Evolutionary conservation across 2,888 invertebrate species (phyloP).

Genomic region (Zygogramma bicolorata): DNA sequence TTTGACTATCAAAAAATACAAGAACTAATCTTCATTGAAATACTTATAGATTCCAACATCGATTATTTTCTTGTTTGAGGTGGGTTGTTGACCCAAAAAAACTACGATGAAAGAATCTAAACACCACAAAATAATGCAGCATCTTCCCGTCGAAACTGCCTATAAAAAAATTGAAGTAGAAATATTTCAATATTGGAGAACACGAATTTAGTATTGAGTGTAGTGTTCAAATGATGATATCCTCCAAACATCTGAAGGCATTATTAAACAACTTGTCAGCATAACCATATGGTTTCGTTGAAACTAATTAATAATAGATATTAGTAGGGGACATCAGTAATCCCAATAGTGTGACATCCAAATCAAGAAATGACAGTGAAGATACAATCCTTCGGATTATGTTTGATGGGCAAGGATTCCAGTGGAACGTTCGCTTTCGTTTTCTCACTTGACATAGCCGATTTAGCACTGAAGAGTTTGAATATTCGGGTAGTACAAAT

Average conservation of each 20-base stretch:
- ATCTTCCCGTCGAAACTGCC: too few relatives aligned
- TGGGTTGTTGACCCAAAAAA: too few relatives aligned
- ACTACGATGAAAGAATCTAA: too few relatives aligned
- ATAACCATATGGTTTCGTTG: slow-evolving; percentile 12
- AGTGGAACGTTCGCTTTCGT: slow-evolving; percentile 28
- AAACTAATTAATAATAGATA: slow-evolving; percentile 47
- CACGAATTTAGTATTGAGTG: too few relatives aligned
- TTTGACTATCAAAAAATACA: too few relatives aligned
- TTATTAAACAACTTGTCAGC: neutral
- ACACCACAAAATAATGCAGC: too few relatives aligned
- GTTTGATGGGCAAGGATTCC: slow-evolving; percentile 48
- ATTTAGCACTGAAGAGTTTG: slow-evolving; percentile 9
- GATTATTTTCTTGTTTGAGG: too few relatives aligned
- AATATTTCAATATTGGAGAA: neutral
- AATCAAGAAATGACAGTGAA: slow-evolving; percentile 56
- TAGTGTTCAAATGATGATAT: neutral
- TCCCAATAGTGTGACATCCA: slow-evolving; percentile 47
- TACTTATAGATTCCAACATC: too few relatives aligned
- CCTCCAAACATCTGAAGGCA: neutral
- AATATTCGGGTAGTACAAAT: neutral
- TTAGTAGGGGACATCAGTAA: slow-evolving; percentile 46
- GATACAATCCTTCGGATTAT: slow-evolving; percentile 51
- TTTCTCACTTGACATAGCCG: slow-evolving; percentile 18
- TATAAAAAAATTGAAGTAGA: too few relatives aligned
- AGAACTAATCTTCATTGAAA: too few relatives aligned